These are phyloP conservation scores for Urocitellus parryii DNA, from an alignment of 2,113 vertebrate species.

Conservation along the genomic window DNA sequence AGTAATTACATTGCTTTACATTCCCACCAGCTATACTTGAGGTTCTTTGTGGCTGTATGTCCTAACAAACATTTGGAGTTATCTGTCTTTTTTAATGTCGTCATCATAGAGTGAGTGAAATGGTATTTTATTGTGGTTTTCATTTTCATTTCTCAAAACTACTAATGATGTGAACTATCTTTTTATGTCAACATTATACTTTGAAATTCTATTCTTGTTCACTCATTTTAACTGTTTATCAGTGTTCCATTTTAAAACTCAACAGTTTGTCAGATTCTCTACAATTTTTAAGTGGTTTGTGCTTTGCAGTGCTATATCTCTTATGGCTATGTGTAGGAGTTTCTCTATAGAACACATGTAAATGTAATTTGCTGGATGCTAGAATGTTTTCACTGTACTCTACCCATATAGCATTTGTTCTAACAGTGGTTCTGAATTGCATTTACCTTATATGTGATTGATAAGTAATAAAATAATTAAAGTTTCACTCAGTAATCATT, in stretches of 20 bases:
- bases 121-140: constrained; percentile 16
- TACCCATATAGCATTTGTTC: background rate
- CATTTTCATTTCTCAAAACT: constrained; percentile 31
- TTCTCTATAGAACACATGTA: constrained; percentile 21
- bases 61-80: background rate
- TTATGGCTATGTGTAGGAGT: background rate
- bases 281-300: constrained; percentile 18
- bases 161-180: constrained; percentile 1
- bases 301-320: background rate
- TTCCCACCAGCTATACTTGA: background rate
- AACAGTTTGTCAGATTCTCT: constrained; percentile 10
- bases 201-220: constrained; percentile 32
- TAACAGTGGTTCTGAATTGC: background rate
- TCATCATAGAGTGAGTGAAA: constrained; percentile 15
- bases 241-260: background rate
- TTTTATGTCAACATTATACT: constrained; percentile 45
- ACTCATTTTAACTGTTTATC: constrained; percentile 29
- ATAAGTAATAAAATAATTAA: constrained; percentile 31
- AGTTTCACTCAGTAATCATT: constrained; percentile 5
- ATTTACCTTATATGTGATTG: background rate
- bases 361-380: background rate
- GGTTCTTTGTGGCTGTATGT: background rate
- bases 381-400: background rate
- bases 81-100: constrained; percentile 16
- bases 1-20: background rate